Percentiles rank a stretch among this genome's conserved stretches.
Conservation (phyloP, 35 echinoderm and acorn worm genomes). For the Anneissia japonica region DNA sequence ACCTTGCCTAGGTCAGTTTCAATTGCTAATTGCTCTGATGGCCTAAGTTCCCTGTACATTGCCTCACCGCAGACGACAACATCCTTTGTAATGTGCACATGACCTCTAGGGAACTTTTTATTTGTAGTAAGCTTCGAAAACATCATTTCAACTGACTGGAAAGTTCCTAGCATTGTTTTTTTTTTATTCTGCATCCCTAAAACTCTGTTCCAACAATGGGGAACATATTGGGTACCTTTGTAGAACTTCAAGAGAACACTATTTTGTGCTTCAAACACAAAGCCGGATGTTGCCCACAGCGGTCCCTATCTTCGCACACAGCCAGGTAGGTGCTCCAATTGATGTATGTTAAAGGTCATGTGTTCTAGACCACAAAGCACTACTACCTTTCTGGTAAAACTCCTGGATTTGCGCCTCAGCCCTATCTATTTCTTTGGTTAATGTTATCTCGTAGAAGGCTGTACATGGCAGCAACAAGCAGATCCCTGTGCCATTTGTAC, state of each 20-base stretch:
- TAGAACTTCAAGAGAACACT: conserved; percentile 16
- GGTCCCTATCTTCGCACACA: conserved; percentile 48
- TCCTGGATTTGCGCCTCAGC: conserved; percentile 9
- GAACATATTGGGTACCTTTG: conserved; percentile 33
- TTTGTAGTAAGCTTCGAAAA: too few relatives aligned
- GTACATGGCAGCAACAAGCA: conserved; percentile 22
- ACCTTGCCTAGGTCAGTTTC: too few relatives aligned
- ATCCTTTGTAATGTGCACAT: too few relatives aligned
- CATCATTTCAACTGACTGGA: too few relatives aligned
- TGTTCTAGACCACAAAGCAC: conserved; percentile 33
- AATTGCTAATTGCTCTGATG: too few relatives aligned
- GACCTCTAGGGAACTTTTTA: too few relatives aligned
- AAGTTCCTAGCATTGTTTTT: too few relatives aligned
- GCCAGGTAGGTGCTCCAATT: conserved; percentile 20
- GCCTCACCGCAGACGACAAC: too few relatives aligned
- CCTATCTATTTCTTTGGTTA: not conserved
- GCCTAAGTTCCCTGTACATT: too few relatives aligned
- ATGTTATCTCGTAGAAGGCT: conserved; percentile 20
- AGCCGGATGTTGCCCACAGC: conserved; percentile 31
- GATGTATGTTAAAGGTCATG: conserved; percentile 41
- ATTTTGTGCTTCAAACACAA: conserved; percentile 41
- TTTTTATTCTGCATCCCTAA: conserved; percentile 8
- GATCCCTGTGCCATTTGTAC: conserved; percentile 13
- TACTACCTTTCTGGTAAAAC: conserved; percentile 19
- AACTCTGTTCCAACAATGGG: not conserved